phyloP scores from a whole-genome alignment of 2,113 vertebrate species.

The Thunnus thynnus region DNA sequence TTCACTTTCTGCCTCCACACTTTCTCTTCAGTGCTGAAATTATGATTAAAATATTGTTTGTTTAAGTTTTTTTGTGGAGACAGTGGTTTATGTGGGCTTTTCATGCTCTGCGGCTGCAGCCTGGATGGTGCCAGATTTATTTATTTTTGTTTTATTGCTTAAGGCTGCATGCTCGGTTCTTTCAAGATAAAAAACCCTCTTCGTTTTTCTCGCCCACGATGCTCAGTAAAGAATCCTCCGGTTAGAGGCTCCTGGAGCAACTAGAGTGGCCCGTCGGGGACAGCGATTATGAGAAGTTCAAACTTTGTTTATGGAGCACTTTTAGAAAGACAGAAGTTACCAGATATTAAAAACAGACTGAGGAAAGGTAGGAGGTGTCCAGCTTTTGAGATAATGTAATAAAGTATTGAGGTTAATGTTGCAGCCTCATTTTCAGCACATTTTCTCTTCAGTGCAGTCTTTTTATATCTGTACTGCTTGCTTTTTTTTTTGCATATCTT shows the following conservation, averaged over 20 bases:
- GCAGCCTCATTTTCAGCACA: no score
- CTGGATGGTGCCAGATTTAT: neutral
- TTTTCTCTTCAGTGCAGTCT: no score
- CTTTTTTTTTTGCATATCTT: no score
- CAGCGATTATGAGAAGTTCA: neutral
- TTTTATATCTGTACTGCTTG: no score
- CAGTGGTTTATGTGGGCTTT: neutral
- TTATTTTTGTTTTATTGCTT: neutral
- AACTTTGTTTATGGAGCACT: neutral
- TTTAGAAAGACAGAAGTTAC: neutral
- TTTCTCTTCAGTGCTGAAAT: neutral
- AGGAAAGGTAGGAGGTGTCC: no score
- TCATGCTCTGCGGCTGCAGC: conserved; percentile 1
- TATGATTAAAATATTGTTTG: neutral
- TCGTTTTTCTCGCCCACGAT: neutral
- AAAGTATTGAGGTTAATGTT: no score
- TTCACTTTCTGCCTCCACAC: neutral
- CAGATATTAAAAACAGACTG: neutral
- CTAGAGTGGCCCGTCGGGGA: neutral
- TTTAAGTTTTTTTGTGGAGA: neutral
- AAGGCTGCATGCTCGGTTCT: conserved; percentile 21
- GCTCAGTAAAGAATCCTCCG: neutral
- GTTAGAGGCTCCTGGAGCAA: neutral
- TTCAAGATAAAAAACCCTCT: conserved; percentile 40
- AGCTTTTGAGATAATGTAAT: neutral